Conservation (phyloP, 2,797 vertebrate species). For the Peromyscus attwateri region DNA sequence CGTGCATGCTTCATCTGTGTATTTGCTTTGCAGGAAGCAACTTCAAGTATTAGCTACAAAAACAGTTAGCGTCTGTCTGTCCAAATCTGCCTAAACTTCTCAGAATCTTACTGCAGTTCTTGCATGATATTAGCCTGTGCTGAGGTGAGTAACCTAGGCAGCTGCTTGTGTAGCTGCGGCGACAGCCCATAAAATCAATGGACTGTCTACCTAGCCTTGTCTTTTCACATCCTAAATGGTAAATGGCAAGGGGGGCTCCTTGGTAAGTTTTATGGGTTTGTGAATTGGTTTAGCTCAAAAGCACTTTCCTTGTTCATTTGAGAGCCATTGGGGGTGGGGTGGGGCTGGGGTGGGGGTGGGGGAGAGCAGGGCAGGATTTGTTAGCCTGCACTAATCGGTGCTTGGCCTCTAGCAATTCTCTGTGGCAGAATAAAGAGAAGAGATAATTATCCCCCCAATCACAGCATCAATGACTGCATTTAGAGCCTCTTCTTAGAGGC, state of each 20-base stretch:
- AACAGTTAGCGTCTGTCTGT: constrained; percentile 47
- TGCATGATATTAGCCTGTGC: neutral
- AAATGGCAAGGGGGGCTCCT: constrained; percentile 41
- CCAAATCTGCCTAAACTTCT: constrained; percentile 59
- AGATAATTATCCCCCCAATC: constrained; percentile 81
- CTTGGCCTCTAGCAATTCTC: constrained; percentile 81
- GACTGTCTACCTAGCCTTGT: constrained; percentile 63
- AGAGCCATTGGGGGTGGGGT: constrained; percentile 8
- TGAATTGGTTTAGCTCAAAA: constrained; percentile 81
- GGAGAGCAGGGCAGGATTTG: neutral
- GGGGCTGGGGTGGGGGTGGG: neutral
- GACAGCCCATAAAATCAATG: constrained; percentile 42
- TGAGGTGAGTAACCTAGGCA: neutral
- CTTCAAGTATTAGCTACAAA: constrained; percentile 45
- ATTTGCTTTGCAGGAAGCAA: neutral
- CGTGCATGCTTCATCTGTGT: neutral
- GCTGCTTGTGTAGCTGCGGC: constrained; percentile 65
- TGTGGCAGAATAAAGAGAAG: constrained; percentile 77
- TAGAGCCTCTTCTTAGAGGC: constrained; percentile 74
- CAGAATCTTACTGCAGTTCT: constrained; percentile 40
- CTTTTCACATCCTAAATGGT: constrained; percentile 70
- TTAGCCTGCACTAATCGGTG: constrained; percentile 70
- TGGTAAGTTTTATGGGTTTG: constrained; percentile 67
- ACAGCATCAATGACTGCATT: constrained; percentile 78
- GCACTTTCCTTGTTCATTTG: constrained; percentile 56